Evolutionary conservation across 2,888 invertebrate genomes (phyloP).

Genomic region (Heterodera filipjevi): DNA sequence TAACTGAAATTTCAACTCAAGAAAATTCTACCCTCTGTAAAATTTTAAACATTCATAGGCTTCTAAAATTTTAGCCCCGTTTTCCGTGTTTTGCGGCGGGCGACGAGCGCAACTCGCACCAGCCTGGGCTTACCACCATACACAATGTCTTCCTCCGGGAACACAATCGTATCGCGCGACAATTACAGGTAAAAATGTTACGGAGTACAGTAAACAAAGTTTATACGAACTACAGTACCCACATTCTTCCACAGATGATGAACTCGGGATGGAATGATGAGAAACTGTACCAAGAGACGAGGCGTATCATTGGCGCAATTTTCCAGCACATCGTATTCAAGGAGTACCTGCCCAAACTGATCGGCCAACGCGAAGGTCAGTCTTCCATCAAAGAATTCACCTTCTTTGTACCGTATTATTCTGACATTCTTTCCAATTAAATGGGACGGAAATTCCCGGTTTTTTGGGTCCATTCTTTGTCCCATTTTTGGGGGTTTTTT

Average conservation of each 20-base stretch:
- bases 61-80: conserved; percentile 65
- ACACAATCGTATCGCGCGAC: conserved; percentile 60
- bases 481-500: too few species aligned
- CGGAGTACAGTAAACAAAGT: too few species aligned
- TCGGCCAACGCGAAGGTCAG: conserved; percentile 70
- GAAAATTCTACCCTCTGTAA: too few species aligned
- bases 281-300: conserved; percentile 65
- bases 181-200: conserved; percentile 35
- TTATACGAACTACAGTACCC: too few species aligned
- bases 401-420: too few species aligned
- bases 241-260: conserved; percentile 30
- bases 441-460: too few species aligned
- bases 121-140: conserved; percentile 59
- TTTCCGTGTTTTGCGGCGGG: conserved; percentile 53
- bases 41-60: too few species aligned
- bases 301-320: conserved; percentile 67
- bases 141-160: conserved; percentile 63
- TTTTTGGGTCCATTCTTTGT: too few species aligned
- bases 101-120: conserved; percentile 62
- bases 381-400: too few species aligned
- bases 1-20: too few species aligned
- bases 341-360: conserved; percentile 77
- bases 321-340: conserved; percentile 70
- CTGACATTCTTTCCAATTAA: too few species aligned
- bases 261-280: conserved; percentile 67